These are phyloP conservation scores for Catagonus wagneri DNA, from an alignment of 2,113 vertebrate species.

Conservation along the genomic window DNA sequence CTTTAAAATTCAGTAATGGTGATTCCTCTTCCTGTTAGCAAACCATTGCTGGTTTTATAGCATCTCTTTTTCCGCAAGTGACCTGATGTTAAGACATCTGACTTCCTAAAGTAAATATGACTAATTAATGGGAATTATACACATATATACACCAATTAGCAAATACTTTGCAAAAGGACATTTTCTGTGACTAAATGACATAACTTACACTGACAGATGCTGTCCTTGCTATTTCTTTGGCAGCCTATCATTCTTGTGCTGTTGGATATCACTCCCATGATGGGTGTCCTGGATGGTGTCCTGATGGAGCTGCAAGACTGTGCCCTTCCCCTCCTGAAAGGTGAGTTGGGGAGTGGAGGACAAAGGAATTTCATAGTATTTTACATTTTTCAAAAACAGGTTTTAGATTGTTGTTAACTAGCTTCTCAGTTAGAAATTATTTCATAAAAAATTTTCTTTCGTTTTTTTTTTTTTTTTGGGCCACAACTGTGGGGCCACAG, in stretches of 20 bases:
- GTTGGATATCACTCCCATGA: constrained; percentile 97
- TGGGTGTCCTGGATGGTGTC: constrained; percentile 95
- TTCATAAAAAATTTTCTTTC: too few species aligned
- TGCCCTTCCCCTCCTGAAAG: constrained; percentile 94
- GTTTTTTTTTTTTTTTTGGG: constrained; percentile 55
- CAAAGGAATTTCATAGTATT: too few species aligned
- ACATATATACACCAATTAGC: background rate
- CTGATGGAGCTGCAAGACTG: constrained; percentile 99
- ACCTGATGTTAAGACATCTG: background rate
- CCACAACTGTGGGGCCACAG: too few species aligned
- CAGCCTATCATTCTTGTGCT: constrained; percentile 94
- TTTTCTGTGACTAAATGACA: background rate
- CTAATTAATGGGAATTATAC: background rate
- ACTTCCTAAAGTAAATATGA: constrained; percentile 23
- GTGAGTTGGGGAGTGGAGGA: constrained; percentile 83
- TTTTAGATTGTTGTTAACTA: background rate
- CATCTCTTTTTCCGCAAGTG: background rate
- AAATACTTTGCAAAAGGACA: background rate
- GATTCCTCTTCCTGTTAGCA: background rate
- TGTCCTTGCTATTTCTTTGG: constrained; percentile 69
- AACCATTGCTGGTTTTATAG: background rate
- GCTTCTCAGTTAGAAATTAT: constrained; percentile 33
- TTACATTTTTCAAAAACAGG: too few species aligned
- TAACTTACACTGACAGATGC: background rate
- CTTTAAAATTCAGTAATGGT: constrained; percentile 1